Evolutionary conservation across 2,888 invertebrate species (phyloP).

Genomic region (Sepioteuthis lessoniana): DNA sequence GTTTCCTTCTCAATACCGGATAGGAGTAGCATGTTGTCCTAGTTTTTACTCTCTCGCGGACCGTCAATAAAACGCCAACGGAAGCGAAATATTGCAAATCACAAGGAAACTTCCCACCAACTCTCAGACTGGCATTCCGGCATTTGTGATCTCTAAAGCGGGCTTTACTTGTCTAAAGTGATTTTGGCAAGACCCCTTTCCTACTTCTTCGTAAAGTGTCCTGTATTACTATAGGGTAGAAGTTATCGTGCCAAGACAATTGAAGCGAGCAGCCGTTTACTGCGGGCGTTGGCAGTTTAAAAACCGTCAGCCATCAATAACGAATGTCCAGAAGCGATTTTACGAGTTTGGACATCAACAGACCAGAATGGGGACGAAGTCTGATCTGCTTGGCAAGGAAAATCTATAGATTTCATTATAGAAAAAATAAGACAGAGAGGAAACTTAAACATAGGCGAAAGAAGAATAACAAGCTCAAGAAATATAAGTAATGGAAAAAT

Average conservation of each 20-base stretch:
- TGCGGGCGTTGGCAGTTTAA: not conserved
- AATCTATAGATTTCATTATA: not conserved
- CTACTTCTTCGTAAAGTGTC: not conserved
- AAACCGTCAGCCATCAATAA: slow-evolving; percentile 11
- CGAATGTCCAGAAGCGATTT: slow-evolving; percentile 10
- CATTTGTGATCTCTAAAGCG: not conserved
- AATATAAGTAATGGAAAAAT: no score
- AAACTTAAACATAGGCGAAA: not conserved
- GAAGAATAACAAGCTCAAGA: not conserved
- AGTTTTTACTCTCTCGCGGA: not conserved
- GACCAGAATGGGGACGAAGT: slow-evolving; percentile 7
- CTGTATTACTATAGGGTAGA: not conserved
- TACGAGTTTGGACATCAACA: slow-evolving; percentile 12
- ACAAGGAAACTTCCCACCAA: not conserved
- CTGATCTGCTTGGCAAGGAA: not conserved
- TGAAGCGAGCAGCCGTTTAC: slow-evolving; percentile 33
- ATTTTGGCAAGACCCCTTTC: not conserved
- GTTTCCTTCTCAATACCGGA: not conserved
- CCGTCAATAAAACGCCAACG: not conserved
- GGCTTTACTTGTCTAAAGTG: not conserved
- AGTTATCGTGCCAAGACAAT: not conserved
- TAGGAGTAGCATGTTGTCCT: not conserved
- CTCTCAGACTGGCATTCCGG: not conserved
- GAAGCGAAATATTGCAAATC: not conserved
- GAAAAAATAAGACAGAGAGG: not conserved